A percentile compares a stretch with the other conserved stretches of the same genome.
Conservation (phyloP, 37 sponge, comb jelly and placozoan genomes). For the Dysidea cf. avara region DNA sequence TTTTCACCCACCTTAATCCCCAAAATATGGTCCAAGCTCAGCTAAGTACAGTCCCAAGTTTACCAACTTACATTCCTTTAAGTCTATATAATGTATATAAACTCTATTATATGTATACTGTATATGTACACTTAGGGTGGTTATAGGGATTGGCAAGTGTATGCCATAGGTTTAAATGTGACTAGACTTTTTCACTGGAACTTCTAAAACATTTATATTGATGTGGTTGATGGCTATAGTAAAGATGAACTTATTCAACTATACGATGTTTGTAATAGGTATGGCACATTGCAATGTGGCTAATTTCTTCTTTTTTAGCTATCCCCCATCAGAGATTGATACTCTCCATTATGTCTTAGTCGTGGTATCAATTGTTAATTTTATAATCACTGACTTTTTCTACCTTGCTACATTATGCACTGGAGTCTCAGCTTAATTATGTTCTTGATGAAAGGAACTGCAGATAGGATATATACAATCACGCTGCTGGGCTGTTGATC, state of each 20-base stretch:
- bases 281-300: too few relatives aligned
- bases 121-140: constrained; percentile 17
- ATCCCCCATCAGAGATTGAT: background rate
- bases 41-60: too few relatives aligned
- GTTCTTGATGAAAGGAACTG: constrained; percentile 56
- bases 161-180: constrained; percentile 42
- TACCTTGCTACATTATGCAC: constrained; percentile 80
- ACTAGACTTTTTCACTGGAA: constrained; percentile 39
- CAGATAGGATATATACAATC: constrained; percentile 25
- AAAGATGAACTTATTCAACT: too few relatives aligned
- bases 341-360: constrained; percentile 28
- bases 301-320: too few relatives aligned
- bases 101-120: background rate
- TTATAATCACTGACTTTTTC: constrained; percentile 65
- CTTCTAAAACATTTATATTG: constrained; percentile 35
- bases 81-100: too few relatives aligned
- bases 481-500: constrained; percentile 55
- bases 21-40: too few relatives aligned
- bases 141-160: constrained; percentile 50
- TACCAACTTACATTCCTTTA: too few relatives aligned
- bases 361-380: constrained; percentile 41
- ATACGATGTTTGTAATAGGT: too few relatives aligned
- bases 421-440: constrained; percentile 83
- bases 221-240: background rate
- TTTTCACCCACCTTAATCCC: too few relatives aligned